Conservation (phyloP, 1,140 invertebrate species). For the Cepaea nemoralis region DNA sequence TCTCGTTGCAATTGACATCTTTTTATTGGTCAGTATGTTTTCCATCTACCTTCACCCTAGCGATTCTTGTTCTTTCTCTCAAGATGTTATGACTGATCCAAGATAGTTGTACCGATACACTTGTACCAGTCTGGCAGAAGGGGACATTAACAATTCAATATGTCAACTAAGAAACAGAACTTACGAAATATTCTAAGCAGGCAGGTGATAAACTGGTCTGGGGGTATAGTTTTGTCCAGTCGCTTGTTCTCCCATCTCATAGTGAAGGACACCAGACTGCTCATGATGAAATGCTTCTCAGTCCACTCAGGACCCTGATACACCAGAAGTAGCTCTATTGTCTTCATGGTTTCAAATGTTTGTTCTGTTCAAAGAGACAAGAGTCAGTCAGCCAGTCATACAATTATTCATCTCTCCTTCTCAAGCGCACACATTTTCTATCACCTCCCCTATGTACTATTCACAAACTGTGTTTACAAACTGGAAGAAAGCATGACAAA, state of each 20-base stretch:
- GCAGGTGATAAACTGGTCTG: neutral
- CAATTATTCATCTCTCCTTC: neutral
- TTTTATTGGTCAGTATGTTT: too few species aligned
- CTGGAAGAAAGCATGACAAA: neutral
- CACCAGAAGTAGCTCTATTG: conserved; percentile 18
- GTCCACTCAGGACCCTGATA: neutral
- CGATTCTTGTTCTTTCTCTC: too few species aligned
- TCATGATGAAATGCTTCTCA: conserved; percentile 14
- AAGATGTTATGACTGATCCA: too few species aligned
- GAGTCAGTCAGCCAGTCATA: neutral
- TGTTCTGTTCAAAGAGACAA: neutral
- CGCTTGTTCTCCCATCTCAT: conserved; percentile 12
- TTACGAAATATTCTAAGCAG: conserved; percentile 22
- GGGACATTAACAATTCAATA: too few species aligned
- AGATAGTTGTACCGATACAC: too few species aligned
- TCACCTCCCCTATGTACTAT: neutral
- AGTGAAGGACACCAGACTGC: neutral
- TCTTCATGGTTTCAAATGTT: neutral
- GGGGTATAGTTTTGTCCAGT: neutral
- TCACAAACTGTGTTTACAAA: neutral
- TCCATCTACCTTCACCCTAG: too few species aligned
- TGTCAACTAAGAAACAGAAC: too few species aligned
- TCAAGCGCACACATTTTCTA: neutral
- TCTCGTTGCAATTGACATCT: too few species aligned
- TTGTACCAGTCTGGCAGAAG: too few species aligned